Base-by-base conservation (phyloP, 2,113 vertebrate species). In the Mystacornis crossleyi region DNA sequence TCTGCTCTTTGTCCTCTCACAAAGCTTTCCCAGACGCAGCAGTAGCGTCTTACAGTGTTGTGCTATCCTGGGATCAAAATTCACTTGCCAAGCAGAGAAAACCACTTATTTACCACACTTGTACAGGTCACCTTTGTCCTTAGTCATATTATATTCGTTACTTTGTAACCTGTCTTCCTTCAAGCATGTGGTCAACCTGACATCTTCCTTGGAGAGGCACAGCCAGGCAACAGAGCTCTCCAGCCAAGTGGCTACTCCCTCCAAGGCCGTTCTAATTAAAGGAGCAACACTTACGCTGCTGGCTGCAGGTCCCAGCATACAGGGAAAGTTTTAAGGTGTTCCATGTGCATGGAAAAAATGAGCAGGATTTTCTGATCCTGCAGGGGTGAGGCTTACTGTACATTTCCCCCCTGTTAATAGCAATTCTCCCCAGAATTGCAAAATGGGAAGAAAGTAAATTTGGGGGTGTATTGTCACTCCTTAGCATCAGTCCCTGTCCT, bases 41-140 rank as follows among this genome's bases (percentile, higher is more conserved):
- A 84, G 71, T 31, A 48, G 53, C 16, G 10, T 74, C 64, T 93
- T 48, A 69, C 6, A 12, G 71, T 3, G 4, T 4, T 21, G 57
- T 42, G 72, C 66, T 89, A 26, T 3, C 6, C 77, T 93, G 78
- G 64, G 66, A 95, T 96, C 86, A 90, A 94, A 97, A 97, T 92
- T 83, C 86, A 42, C 80, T 93, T 86, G 78, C 62, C 71, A 43
- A 95, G 93, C 81, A 94, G 75, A 94, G 93, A 93, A 96, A 96
- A 93, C 14, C 25, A 7, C 58, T 21, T 81, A 74, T 84, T 96
- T 95, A 75, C 87, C 6, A 3, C 70, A 36, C 48, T 94, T 92
- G 67, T 65, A n/a, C 24, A 93, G 88, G 96, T 97, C 94, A 97
- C 92, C 93, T 96, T 96, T 14, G 0, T 85, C 89, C 83, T 85